These are phyloP conservation scores for Odocoileus hemionus DNA, from an alignment of 2,113 vertebrate genomes.

Conservation along the genomic window DNA sequence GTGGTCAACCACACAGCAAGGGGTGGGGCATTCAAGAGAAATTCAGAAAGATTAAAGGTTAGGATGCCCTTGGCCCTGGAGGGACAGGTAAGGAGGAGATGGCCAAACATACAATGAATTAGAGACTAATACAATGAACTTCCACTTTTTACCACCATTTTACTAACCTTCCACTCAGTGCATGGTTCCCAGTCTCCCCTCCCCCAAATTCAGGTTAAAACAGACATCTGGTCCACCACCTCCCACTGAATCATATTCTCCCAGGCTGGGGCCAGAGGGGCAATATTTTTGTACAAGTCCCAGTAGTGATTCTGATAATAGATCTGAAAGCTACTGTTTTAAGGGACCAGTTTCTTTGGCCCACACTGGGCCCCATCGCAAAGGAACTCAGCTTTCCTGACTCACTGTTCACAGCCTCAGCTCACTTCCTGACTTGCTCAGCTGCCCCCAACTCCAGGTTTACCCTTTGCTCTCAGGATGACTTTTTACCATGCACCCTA, in stretches of 20 bases:
- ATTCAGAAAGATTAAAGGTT: background rate
- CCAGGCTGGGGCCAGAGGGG: background rate
- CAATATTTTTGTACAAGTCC: background rate
- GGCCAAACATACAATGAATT: background rate
- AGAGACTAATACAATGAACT: background rate
- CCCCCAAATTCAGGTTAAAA: background rate
- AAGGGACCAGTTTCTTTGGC: background rate
- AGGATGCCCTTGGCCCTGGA: background rate
- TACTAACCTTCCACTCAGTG: background rate
- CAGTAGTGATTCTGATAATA: background rate
- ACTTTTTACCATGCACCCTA: background rate
- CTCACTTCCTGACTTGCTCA: background rate
- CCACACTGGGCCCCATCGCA: background rate
- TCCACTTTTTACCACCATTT: background rate
- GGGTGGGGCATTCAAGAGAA: background rate
- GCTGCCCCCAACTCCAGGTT: background rate
- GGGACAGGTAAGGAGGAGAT: background rate
- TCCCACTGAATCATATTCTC: background rate
- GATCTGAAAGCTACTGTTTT: background rate
- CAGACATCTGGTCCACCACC: background rate
- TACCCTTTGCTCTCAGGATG: background rate
- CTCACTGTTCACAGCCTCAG: background rate
- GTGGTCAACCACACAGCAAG: background rate
- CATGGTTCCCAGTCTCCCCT: background rate
- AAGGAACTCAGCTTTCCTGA: background rate